Conservation (phyloP, 2,113 vertebrate genomes). For the Hyaena hyaena region DNA sequence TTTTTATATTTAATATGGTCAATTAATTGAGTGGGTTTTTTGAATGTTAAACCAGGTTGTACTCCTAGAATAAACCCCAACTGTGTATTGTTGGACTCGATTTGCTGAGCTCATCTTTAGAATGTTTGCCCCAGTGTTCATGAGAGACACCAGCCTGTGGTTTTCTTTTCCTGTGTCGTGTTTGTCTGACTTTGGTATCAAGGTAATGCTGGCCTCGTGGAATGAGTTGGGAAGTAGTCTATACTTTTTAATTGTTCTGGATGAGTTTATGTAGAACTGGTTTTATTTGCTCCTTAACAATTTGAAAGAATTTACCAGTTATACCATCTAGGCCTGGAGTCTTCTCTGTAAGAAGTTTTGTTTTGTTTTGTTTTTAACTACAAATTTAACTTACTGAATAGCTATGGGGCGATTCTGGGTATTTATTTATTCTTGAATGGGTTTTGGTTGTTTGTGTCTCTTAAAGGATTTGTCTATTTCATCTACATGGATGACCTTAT, state of each 20-base stretch:
- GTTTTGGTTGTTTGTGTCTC: no score
- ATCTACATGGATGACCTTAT: not conserved
- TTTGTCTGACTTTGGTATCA: not conserved
- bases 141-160: not conserved
- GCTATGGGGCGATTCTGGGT: not conserved
- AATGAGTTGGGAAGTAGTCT: not conserved
- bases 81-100: not conserved
- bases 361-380: not conserved
- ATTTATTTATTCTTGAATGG: not conserved
- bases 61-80: not conserved
- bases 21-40: not conserved
- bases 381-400: not conserved
- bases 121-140: not conserved
- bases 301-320: not conserved
- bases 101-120: not conserved
- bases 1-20: not conserved
- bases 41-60: not conserved
- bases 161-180: not conserved
- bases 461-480: not conserved
- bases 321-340: no score
- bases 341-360: not conserved
- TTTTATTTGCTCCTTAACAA: not conserved
- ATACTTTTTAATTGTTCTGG: not conserved
- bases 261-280: not conserved
- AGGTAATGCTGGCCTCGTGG: not conserved